Conservation (phyloP, 92 coral and sea anemone species). For the Phenganax stokvisi region DNA sequence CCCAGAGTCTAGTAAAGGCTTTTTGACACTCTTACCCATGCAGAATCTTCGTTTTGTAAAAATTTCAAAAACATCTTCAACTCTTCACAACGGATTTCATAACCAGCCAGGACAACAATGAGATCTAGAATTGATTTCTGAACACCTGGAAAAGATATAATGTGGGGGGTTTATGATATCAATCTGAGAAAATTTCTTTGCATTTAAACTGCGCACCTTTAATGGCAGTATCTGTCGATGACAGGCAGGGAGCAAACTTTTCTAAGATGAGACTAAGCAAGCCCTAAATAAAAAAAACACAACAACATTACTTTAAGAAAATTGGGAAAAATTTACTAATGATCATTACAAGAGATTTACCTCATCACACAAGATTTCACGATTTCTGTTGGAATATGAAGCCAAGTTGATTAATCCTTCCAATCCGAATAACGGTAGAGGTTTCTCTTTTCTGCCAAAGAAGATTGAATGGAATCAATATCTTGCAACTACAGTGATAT, state of each 20-base stretch:
- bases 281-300: neutral
- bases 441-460: conserved; percentile 11
- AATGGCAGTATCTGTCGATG: neutral
- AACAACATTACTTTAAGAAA: neutral
- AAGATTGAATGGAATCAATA: neutral
- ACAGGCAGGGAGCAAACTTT: conserved; percentile 11
- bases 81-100: conserved; percentile 64
- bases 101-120: conserved; percentile 65
- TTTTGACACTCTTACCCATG: conserved; percentile 1
- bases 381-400: conserved; percentile 31
- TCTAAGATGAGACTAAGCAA: conserved; percentile 11
- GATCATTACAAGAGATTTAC: neutral
- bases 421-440: conserved; percentile 11
- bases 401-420: conserved; percentile 34
- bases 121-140: conserved; percentile 40
- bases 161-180: neutral
- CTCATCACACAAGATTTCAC: conserved; percentile 26
- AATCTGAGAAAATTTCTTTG: too few species aligned
- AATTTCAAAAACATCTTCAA: conserved; percentile 63
- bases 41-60: conserved; percentile 40
- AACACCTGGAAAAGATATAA: conserved; percentile 1
- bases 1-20: neutral
- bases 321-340: neutral
- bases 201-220: neutral
- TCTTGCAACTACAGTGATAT: neutral